Conservation (phyloP, 2,113 vertebrate genomes). For the Pterophyllum scalare region DNA sequence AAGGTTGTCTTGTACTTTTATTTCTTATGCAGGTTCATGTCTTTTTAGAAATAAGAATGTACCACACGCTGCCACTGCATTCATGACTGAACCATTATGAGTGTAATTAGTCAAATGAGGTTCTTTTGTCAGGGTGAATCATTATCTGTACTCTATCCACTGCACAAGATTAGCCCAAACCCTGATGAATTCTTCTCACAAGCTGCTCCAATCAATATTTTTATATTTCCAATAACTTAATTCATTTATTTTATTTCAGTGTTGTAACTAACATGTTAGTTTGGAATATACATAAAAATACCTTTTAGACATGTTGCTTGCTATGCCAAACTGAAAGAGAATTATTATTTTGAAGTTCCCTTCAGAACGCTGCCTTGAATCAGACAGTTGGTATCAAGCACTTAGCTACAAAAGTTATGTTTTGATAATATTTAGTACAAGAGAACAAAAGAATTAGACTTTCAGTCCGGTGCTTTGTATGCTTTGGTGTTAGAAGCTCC, state of each 20-base stretch:
- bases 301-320: not conserved
- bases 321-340: accelerated
- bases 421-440: not conserved
- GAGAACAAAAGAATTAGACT: too few species aligned
- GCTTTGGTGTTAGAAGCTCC: not conserved
- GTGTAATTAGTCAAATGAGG: not conserved
- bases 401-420: not conserved
- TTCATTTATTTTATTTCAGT: not conserved
- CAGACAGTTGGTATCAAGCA: not conserved
- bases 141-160: not conserved
- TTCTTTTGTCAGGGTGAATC: slow-evolving; percentile 1
- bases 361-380: not conserved
- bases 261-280: not conserved
- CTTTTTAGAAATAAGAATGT: not conserved
- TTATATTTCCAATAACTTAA: not conserved
- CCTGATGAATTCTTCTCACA: not conserved
- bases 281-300: not conserved
- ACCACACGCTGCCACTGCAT: not conserved
- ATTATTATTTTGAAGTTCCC: not conserved
- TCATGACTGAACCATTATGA: not conserved
- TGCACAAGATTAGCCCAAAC: not conserved
- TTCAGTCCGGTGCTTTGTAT: too few species aligned
- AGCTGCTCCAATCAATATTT: not conserved
- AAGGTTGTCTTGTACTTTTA: not conserved
- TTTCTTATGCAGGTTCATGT: not conserved